These are phyloP conservation scores for Doryteuthis pealeii DNA, from an alignment of 1,140 invertebrate genomes.

Conservation along the genomic window DNA sequence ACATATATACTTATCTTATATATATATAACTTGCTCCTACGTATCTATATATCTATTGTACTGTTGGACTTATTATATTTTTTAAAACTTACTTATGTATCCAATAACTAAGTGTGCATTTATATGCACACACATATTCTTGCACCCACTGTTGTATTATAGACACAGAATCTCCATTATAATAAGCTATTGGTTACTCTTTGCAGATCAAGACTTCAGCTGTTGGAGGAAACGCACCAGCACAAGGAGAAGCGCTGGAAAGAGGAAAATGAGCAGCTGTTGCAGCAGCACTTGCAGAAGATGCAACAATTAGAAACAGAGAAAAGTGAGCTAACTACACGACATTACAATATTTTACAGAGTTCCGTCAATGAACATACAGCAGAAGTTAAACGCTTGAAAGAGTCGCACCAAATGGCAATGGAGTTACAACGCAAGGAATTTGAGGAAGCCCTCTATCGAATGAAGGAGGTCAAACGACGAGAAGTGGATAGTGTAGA, in stretches of 20 bases:
- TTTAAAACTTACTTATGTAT: too few relatives aligned
- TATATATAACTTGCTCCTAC: too few relatives aligned
- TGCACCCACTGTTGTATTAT: too few relatives aligned
- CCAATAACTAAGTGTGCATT: too few relatives aligned
- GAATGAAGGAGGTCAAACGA: slow-evolving; percentile 43
- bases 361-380: slow-evolving; percentile 36
- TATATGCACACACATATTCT: too few relatives aligned
- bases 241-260: slow-evolving; percentile 36
- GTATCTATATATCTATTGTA: too few relatives aligned
- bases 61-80: too few relatives aligned
- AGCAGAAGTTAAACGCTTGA: slow-evolving; percentile 43
- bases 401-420: slow-evolving; percentile 41
- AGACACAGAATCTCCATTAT: too few relatives aligned
- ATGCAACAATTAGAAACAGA: slow-evolving; percentile 48
- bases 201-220: slow-evolving; percentile 39
- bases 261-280: slow-evolving; percentile 45
- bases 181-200: too few relatives aligned
- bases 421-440: slow-evolving; percentile 40
- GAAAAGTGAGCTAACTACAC: slow-evolving; percentile 33
- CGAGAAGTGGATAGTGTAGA: slow-evolving; percentile 45
- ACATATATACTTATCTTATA: too few relatives aligned
- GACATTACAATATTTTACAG: slow-evolving; percentile 38
- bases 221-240: slow-evolving; percentile 46
- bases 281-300: slow-evolving; percentile 36
- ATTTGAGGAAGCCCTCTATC: slow-evolving; percentile 43